Conservation (phyloP, 2,888 invertebrate species). For the Rhimphoctona megacephalus region DNA sequence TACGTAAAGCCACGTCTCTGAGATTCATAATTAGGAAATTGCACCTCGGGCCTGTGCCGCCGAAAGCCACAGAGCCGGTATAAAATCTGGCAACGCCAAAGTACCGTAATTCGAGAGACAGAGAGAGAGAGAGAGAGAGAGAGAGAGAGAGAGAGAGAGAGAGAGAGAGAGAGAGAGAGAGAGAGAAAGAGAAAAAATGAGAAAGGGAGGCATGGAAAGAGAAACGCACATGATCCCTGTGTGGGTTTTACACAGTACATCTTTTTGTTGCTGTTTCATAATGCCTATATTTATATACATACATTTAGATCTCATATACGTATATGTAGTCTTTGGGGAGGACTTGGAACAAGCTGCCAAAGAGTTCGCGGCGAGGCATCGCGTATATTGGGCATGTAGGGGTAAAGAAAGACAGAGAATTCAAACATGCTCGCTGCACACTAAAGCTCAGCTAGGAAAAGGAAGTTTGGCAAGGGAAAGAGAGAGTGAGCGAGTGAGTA, state of each 20-base stretch:
- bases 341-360: constrained; percentile 50
- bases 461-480: constrained; percentile 33
- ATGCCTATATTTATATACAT: constrained; percentile 21
- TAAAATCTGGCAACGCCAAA: constrained; percentile 44
- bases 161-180: constrained; percentile 7
- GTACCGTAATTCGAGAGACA: background rate
- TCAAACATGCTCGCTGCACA: constrained; percentile 53
- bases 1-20: constrained; percentile 55
- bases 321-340: constrained; percentile 16
- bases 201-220: constrained; percentile 20
- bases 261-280: constrained; percentile 25
- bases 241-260: constrained; percentile 21
- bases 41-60: constrained; percentile 58
- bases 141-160: constrained; percentile 4
- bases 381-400: constrained; percentile 16
- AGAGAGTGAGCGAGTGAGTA: constrained; percentile 57
- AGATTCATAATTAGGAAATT: constrained; percentile 67
- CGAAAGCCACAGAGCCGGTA: constrained; percentile 57
- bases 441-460: constrained; percentile 30
- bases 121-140: constrained; percentile 7
- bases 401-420: constrained; percentile 44
- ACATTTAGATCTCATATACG: background rate
- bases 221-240: constrained; percentile 27
- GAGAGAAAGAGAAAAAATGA: constrained; percentile 3
- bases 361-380: constrained; percentile 42